Evolutionary conservation across 2,888 invertebrate genomes (phyloP), one percentile per base, ranked within the genome.

Genomic region (Hemicrepidius hirtus): DNA sequence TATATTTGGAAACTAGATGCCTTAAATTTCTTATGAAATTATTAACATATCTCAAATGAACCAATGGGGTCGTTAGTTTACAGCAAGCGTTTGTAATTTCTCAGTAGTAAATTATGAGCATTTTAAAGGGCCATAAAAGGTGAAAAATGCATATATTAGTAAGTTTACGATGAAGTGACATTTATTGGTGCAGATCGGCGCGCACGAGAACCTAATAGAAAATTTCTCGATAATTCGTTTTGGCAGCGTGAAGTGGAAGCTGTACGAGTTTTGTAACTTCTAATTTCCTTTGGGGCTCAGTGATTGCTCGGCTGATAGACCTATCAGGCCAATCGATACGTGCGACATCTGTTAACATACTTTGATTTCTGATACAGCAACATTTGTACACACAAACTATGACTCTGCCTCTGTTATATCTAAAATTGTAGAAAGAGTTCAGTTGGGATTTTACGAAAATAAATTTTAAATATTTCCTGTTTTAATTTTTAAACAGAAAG

Each of bases 251-350:
- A 71, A 74, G 74, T 68, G 70, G 74, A 71, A 71, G 71, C 71
- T 68, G 68, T 71, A 64, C 62, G 67, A 73, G 74, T 76, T 76
- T 76, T 76, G 74, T 70, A 75, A 76, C 74, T 73, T 75, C 65
- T 76, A 76, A 76, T 76, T 76, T 76, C 76, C 76, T 76, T 73
- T 71, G 76, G 73, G 76, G 63, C 73, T 70, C 73, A 49, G 68
- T 75, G 74, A 76, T 76, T 74, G 74, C 76, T 75, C 59, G 66
- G 46, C 62, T 75, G 76, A 76, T 75, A 66, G 68, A 67, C 66
- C 74, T 64, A 76, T 76, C 74, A 72, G 63, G 53, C 64, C 62
- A 73, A 74, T 76, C 76, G 73, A 75, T 76, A 74, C 68, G 41
- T 18, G 68, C 68, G 74, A 76, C 76, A 76, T 76, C 74, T 76